Conservation (phyloP, 2,113 vertebrate genomes). For the Perognathus longimembris region DNA sequence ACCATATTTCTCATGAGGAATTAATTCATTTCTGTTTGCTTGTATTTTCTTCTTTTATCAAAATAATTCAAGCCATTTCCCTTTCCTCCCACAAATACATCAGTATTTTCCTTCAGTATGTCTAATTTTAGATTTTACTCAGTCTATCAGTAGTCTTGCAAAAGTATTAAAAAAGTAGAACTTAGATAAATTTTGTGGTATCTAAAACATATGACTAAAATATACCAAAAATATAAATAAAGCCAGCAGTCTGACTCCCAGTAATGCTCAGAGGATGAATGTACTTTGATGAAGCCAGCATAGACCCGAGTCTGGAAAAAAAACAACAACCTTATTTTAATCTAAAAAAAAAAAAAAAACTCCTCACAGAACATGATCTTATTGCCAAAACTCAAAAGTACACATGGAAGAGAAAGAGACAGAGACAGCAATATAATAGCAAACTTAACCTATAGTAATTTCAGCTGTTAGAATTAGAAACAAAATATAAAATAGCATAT, state of each 20-base stretch:
- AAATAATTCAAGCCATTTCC: slow-evolving; percentile 3
- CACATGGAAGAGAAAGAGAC: not conserved
- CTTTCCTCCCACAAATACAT: not conserved
- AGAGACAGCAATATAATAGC: no score
- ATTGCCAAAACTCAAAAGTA: not conserved
- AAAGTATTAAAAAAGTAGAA: slow-evolving; percentile 24
- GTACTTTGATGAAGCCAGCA: not conserved
- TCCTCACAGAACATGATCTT: not conserved
- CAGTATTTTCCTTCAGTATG: not conserved
- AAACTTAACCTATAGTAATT: not conserved
- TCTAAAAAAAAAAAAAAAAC: not conserved
- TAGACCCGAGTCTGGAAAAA: not conserved
- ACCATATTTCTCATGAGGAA: not conserved
- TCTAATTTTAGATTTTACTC: slow-evolving; percentile 27
- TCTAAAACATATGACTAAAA: not conserved
- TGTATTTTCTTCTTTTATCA: slow-evolving; percentile 2
- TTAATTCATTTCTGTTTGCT: not conserved
- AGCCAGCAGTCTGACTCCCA: not conserved
- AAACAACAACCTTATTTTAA: not conserved
- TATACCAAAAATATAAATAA: slow-evolving; percentile 20
- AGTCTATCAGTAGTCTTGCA: not conserved
- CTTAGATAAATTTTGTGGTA: not conserved
- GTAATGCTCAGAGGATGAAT: not conserved
- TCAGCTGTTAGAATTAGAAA: not conserved
- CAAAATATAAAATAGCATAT: not conserved